Evolutionary conservation across 2,113 vertebrate genomes (phyloP).

Genomic region (Empidonax alnorum): DNA sequence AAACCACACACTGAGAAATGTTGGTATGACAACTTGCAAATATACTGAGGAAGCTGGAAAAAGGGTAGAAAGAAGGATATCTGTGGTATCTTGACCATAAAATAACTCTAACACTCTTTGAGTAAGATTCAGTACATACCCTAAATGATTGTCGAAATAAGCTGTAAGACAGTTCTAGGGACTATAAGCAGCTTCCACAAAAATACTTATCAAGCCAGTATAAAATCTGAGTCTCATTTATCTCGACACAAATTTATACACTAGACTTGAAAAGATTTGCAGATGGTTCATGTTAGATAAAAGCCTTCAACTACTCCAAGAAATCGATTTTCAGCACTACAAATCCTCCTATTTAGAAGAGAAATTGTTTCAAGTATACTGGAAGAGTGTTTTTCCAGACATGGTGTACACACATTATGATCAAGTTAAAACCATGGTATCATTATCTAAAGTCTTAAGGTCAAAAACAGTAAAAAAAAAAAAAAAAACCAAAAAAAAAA

Average conservation of each 20-base stretch:
- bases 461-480: background rate
- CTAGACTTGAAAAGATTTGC: background rate
- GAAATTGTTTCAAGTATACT: background rate
- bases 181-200: background rate
- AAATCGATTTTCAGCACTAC: background rate
- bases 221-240: background rate
- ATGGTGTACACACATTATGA: background rate
- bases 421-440: background rate
- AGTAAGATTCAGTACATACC: background rate
- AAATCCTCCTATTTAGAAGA: background rate
- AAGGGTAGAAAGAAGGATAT: background rate
- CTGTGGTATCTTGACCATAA: background rate
- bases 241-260: background rate
- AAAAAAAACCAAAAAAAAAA: background rate
- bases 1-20: background rate
- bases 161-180: background rate
- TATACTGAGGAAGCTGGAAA: background rate
- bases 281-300: background rate
- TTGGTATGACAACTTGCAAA: background rate
- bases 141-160: background rate
- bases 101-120: background rate
- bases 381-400: background rate
- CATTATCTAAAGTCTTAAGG: background rate
- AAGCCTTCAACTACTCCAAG: background rate
- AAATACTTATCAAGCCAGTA: background rate